These are phyloP conservation scores for Pseudochirops cupreus DNA, from an alignment of 2,797 vertebrate species.

Conservation along the genomic window DNA sequence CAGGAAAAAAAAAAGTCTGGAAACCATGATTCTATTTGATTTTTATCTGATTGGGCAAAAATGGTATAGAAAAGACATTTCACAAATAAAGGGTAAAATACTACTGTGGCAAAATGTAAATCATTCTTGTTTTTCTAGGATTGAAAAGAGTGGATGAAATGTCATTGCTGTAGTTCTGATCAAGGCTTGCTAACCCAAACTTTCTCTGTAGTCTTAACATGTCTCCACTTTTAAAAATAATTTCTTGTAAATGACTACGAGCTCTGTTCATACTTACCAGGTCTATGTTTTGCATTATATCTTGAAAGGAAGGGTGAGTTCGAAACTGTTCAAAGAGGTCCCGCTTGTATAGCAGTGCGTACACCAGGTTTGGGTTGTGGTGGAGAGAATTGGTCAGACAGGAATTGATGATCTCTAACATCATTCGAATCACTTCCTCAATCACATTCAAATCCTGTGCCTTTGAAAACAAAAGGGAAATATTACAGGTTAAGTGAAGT, in stretches of 20 bases:
- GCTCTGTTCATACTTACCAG: slow-evolving; percentile 88
- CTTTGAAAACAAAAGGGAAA: slow-evolving; percentile 82
- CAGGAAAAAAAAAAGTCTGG: background rate
- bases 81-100: background rate
- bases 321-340: slow-evolving; percentile 98
- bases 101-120: background rate
- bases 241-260: background rate
- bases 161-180: background rate
- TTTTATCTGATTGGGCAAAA: background rate
- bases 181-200: background rate
- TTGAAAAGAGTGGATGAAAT: slow-evolving; percentile 8
- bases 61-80: background rate
- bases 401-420: slow-evolving; percentile 99
- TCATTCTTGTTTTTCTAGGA: background rate
- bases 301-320: slow-evolving; percentile 97
- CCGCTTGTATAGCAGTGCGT: slow-evolving; percentile 96
- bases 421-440: slow-evolving; percentile 99
- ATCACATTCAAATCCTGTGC: slow-evolving; percentile 98
- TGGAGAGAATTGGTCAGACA: slow-evolving; percentile 96
- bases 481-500: slow-evolving; percentile 57
- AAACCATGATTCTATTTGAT: background rate
- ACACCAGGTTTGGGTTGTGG: slow-evolving; percentile 98
- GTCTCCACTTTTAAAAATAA: slow-evolving; percentile 42
- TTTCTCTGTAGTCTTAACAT: background rate
- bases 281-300: slow-evolving; percentile 99